phyloP scores from a whole-genome alignment of 1,140 invertebrate species.

The Tetramorium parvispinum region DNA sequence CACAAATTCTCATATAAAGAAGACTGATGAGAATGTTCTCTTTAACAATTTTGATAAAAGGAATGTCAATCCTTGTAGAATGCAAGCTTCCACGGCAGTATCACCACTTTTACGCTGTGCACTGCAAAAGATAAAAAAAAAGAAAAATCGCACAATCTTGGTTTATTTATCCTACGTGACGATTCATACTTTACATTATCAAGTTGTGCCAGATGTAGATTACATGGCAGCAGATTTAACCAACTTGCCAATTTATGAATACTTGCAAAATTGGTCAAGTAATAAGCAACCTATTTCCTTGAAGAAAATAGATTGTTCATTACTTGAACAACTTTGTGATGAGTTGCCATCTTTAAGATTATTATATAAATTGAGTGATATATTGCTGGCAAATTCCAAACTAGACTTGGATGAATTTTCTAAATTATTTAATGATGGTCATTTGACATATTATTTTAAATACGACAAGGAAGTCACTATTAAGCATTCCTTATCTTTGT shows the following conservation, averaged over 20 bases:
- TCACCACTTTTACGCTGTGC: constrained; percentile 77
- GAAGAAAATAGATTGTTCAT: not conserved
- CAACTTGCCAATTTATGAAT: constrained; percentile 69
- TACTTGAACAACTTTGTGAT: not conserved
- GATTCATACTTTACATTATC: constrained; percentile 79
- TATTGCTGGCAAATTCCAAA: constrained; percentile 57
- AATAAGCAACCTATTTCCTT: constrained; percentile 36
- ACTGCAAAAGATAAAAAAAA: constrained; percentile 73
- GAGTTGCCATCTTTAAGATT: constrained; percentile 51
- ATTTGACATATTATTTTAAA: constrained; percentile 60
- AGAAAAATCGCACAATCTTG: constrained; percentile 67
- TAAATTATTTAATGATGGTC: constrained; percentile 8
- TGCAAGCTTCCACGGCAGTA: constrained; percentile 68
- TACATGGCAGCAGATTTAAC: constrained; percentile 68
- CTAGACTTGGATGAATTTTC: constrained; percentile 64
- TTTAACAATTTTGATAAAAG: not conserved
- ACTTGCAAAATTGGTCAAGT: constrained; percentile 75
- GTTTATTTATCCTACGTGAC: constrained; percentile 76
- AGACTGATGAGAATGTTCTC: constrained; percentile 62
- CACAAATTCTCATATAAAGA: constrained; percentile 16
- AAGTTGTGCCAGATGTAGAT: constrained; percentile 73
- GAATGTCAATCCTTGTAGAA: constrained; percentile 6
- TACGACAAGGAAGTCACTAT: constrained; percentile 60
- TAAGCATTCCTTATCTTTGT: constrained; percentile 63
- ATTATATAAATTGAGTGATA: constrained; percentile 66